These are phyloP conservation scores for Numenius arquata DNA, from an alignment of 2,113 vertebrate genomes.

Conservation along the genomic window DNA sequence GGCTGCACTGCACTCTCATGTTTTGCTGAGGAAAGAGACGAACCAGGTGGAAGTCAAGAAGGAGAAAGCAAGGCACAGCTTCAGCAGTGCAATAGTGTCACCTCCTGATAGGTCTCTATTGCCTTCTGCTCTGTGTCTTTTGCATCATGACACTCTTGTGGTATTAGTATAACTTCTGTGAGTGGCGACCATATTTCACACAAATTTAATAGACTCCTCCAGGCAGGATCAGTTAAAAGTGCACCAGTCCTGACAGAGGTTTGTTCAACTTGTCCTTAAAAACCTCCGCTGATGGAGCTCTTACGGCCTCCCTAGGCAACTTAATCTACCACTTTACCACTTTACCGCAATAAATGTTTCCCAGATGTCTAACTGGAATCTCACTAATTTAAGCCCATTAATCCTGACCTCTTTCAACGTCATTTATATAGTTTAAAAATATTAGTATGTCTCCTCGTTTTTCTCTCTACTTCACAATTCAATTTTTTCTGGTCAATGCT, in stretches of 20 bases:
- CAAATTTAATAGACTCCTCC: conserved; percentile 15
- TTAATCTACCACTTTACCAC: conserved; percentile 6
- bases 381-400: conserved; percentile 12
- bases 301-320: neutral
- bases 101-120: neutral
- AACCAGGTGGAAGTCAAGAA: neutral
- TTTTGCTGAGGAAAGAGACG: neutral
- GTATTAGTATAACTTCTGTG: neutral
- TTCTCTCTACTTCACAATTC: neutral
- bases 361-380: neutral
- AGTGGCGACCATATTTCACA: neutral
- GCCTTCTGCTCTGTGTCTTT: neutral
- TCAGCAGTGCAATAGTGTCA: neutral
- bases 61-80: neutral
- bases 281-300: neutral
- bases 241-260: neutral
- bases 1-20: neutral
- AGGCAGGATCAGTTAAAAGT: neutral
- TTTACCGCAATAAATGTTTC: neutral
- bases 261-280: conserved; percentile 33
- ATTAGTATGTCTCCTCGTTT: neutral
- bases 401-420: neutral
- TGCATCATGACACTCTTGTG: neutral
- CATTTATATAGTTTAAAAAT: neutral
- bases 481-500: neutral